phyloP scores from a whole-genome alignment of 2,888 invertebrate species.

The Phymatocera aterrima region DNA sequence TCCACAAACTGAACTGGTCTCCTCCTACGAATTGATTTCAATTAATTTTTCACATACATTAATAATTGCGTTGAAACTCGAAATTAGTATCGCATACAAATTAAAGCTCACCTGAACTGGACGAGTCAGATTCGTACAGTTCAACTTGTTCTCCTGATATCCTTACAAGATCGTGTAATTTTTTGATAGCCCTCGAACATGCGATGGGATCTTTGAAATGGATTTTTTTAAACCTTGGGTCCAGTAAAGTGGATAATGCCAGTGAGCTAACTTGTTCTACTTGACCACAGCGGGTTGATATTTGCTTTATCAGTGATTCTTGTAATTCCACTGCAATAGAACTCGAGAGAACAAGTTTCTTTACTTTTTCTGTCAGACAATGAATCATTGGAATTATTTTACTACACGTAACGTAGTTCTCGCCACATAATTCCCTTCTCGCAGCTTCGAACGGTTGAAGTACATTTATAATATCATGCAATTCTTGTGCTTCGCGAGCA shows the following conservation, averaged over 20 bases:
- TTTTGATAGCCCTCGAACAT: constrained; percentile 51
- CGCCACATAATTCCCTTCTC: constrained; percentile 54
- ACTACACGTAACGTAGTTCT: constrained; percentile 53
- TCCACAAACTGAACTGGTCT: constrained; percentile 2
- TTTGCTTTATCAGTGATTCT: constrained; percentile 44
- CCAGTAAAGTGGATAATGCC: constrained; percentile 49
- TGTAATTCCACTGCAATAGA: not conserved
- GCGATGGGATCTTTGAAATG: constrained; percentile 49
- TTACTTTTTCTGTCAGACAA: constrained; percentile 41
- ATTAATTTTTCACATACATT: constrained; percentile 11
- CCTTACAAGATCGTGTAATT: constrained; percentile 34
- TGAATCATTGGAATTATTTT: constrained; percentile 52
- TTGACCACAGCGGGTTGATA: constrained; percentile 47
- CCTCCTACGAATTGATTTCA: constrained; percentile 3
- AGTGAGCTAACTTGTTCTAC: constrained; percentile 49
- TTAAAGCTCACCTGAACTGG: constrained; percentile 14
- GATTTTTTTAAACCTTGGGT: constrained; percentile 51
- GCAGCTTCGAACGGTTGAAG: constrained; percentile 53
- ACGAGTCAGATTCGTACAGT: constrained; percentile 37
- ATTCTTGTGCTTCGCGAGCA: constrained; percentile 52
- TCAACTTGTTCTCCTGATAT: constrained; percentile 26
- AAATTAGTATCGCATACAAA: constrained; percentile 11
- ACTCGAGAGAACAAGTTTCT: constrained; percentile 25
- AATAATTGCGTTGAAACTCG: not conserved
- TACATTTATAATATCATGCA: constrained; percentile 50